Base-by-base conservation (phyloP, 2,888 invertebrate genomes). In the Eumerus sabulonum region DNA sequence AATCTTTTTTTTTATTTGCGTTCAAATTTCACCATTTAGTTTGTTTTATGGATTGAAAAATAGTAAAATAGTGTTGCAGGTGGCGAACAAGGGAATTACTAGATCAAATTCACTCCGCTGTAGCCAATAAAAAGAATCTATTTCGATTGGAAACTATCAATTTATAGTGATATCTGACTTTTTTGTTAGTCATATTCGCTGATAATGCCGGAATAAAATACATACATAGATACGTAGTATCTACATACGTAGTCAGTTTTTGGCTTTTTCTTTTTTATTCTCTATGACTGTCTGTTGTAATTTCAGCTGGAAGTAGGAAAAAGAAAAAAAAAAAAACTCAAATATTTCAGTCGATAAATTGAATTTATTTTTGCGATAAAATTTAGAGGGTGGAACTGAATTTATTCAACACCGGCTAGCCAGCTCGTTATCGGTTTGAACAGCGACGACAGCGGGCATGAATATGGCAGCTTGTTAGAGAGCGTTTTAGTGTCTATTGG, bases 71-170 rank as follows among this genome's bases (percentile, higher is more conserved):
- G 7, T 19, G n/a, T 53, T 62, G 60, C 70, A 70, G 60, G 60
- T 70, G 70, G 47, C 40, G 70, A 54, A 60, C 54, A 54, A 48
- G 70, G 70, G 70, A 70, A 70, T 70, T 70, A n/a, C n/a, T n/a
- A 70, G 70, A 70, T 62, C 53, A 70, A 62, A 62, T 62, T 60
- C 68, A 53, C 27, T 51, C 38, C 48, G 42, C 48, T 57, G 57
- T 13, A 35, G 5, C 18, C 54, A 57, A 14, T 1, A 42, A 27
- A 60, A 45, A 40, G 45, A 50, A 59, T 44, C 45, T 45, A 68
- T 47, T 45, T 36, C 59, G 50, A 19, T 36, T 59, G 68, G 36
- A 57, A 57, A 59, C 67, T 59, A 59, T 59, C 48, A 59, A 62
- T 70, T 70, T 62, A 62, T 62, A 54, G 47, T 27, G 56, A 36